Evolutionary conservation across 2,113 vertebrate genomes (phyloP), one percentile per base, ranked within the genome.

Genomic region (Gadus macrocephalus): DNA sequence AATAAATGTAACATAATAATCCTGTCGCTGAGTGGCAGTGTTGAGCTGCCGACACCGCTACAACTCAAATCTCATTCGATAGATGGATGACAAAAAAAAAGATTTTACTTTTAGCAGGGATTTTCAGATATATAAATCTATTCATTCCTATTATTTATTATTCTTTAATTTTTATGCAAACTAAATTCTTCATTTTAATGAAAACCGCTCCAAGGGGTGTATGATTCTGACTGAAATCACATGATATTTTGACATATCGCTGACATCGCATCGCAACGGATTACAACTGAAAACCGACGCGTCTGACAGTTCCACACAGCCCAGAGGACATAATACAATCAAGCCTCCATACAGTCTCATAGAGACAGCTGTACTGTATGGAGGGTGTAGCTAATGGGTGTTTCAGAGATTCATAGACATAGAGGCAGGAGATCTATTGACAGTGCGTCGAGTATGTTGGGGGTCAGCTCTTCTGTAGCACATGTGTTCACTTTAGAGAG

Each of bases 401-500:
- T 60, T 49, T 49, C 42, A 49, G 8, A 9, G 9, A 11, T 14
- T 12, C 42, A 49, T 7, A 49, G 42, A 8, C 12, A 14, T 9
- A 49, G 42, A 49, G 7, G 42, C 55, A 58, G 55, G 42, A n/a
- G 5, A 16, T 58, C 15, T 58, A 58, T 17, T 9, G 15, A n/a
- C 55, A 17, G 22, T 62, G 60, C 19, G n/a, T 17, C 19, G 20
- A 60, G 42, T 49, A 49, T 60, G 17, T 20, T 25, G 25, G 12
- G 73, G 76, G 75, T 68, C 53, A 75, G 66, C 65, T 73, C 53
- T 72, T 73, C 75, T 61, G 70, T 64, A 71, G 76, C 82, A 89
- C 87, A 79, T 86, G 79, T n/a, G 69, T 79, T 85, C 83, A 85
- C 91, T 93, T 91, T 90, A 91, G 89, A 88, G 88, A 91, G 86